A percentile compares a stretch with the other conserved stretches of the same genome.
These are phyloP conservation scores for Mionectes olivaceus DNA, from an alignment of 2,797 vertebrate genomes.

Conservation along the genomic window DNA sequence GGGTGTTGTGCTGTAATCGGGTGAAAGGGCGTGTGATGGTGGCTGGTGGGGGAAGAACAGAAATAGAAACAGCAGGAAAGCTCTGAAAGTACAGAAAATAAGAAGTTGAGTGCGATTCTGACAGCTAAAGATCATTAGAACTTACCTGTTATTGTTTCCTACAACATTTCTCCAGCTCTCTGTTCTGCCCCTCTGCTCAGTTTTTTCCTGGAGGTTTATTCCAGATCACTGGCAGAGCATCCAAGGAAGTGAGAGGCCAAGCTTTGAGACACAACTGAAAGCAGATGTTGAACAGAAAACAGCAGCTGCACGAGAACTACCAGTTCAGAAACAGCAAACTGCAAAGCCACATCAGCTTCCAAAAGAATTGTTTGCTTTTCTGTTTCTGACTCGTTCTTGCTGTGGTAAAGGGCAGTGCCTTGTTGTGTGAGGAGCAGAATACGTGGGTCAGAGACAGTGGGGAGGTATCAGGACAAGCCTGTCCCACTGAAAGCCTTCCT, in stretches of 20 bases:
- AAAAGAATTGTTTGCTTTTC: background rate
- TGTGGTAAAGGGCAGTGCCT: background rate
- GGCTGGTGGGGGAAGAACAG: background rate
- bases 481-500: background rate
- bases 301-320: background rate
- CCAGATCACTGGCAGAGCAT: background rate
- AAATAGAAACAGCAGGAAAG: background rate
- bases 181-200: background rate
- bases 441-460: background rate
- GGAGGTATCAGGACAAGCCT: background rate
- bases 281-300: background rate
- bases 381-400: background rate
- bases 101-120: background rate
- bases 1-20: background rate
- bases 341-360: background rate
- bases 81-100: background rate
- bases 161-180: background rate
- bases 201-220: background rate
- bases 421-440: background rate
- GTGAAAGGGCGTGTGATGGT: rapidly evolving
- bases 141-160: background rate
- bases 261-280: background rate
- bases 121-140: background rate
- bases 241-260: background rate
- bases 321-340: background rate